These are phyloP conservation scores for Microctonus hyperodae DNA, from an alignment of 2,888 invertebrate species.

Conservation along the genomic window DNA sequence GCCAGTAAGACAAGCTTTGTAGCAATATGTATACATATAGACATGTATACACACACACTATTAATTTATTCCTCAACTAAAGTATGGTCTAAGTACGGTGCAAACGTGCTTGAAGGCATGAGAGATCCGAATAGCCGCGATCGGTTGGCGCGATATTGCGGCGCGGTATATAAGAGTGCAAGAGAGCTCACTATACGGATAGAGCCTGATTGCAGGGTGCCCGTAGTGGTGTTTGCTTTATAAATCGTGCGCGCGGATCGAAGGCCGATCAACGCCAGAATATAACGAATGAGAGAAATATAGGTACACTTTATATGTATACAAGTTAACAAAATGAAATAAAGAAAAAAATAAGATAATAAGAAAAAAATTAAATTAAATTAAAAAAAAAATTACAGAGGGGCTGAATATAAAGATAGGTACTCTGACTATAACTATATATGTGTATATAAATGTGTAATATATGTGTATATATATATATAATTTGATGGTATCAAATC, in stretches of 20 bases:
- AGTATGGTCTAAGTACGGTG: slow-evolving; percentile 59
- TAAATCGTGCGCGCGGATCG: slow-evolving; percentile 53
- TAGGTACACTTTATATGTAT: slow-evolving; percentile 10
- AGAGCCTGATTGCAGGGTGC: slow-evolving; percentile 60
- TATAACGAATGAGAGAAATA: slow-evolving; percentile 16
- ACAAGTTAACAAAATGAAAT: slow-evolving; percentile 20
- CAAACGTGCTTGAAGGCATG: slow-evolving; percentile 56
- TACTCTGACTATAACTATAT: background rate
- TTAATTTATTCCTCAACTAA: slow-evolving; percentile 58
- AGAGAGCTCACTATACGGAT: slow-evolving; percentile 39
- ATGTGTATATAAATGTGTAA: background rate
- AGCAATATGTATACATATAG: too few species aligned
- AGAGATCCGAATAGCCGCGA: slow-evolving; percentile 49
- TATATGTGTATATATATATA: slow-evolving; percentile 5
- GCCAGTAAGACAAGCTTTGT: slow-evolving; percentile 29
- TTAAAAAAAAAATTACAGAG: slow-evolving; percentile 13
- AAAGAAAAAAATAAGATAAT: slow-evolving; percentile 14
- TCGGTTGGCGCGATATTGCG: slow-evolving; percentile 49
- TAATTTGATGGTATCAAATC: slow-evolving; percentile 27
- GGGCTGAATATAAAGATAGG: too few species aligned
- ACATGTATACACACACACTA: too few species aligned
- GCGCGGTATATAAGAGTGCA: slow-evolving; percentile 19
- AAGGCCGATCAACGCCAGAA: slow-evolving; percentile 24
- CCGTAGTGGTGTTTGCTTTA: slow-evolving; percentile 60
- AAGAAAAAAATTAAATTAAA: background rate